Base-by-base conservation (phyloP, 2,888 invertebrate species). In the Merodon equestris region DNA sequence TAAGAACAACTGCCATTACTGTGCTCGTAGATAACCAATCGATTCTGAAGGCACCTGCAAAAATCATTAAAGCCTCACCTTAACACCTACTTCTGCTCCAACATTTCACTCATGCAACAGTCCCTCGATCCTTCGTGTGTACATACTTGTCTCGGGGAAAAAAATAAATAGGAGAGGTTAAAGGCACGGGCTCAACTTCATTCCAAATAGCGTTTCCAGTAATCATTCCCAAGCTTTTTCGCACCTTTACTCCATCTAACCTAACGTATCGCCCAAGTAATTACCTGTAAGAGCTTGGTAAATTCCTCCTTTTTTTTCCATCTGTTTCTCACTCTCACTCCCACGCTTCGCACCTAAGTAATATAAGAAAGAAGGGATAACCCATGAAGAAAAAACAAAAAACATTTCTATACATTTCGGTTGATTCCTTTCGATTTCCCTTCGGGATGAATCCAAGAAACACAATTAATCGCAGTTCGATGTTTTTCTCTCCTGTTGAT, bases 261-360 rank as follows among this genome's bases (percentile, higher is more conserved):
- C 34, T 34, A 53, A 53, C 42, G 48, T 44, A 73, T 71, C 58
- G 45, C 60, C 60, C 63, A 60, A 50, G 74, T 74, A 79, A 74
- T 79, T 74, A 79, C 79, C 74, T 79, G 79, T 74, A 79, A 73
- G 77, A 79, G 73, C 64, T 68, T 74, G 57, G 58, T 79, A 64
- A 74, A 70, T 56, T 74, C 60, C 48, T 76, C 56, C 56, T 66
- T 72, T 70, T 66, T 72, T 70, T 73, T 58, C 45, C 36, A 27
- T 27, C 7, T 27, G 3, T 9, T n/a, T 40, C 47, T 61, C 45
- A 60, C 47, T 7, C 50, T 58, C 47, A 48, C 10, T 50, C 45
- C 38, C 56, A 18, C 51, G 19, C 54, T 53, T 40, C 57, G 34
- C n/a, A 15, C 15, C 1, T 12, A 4, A 40, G 27, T 27, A 27